These are phyloP conservation scores for Xenopus petersii DNA, from an alignment of 2,797 vertebrate species.

Conservation along the genomic window DNA sequence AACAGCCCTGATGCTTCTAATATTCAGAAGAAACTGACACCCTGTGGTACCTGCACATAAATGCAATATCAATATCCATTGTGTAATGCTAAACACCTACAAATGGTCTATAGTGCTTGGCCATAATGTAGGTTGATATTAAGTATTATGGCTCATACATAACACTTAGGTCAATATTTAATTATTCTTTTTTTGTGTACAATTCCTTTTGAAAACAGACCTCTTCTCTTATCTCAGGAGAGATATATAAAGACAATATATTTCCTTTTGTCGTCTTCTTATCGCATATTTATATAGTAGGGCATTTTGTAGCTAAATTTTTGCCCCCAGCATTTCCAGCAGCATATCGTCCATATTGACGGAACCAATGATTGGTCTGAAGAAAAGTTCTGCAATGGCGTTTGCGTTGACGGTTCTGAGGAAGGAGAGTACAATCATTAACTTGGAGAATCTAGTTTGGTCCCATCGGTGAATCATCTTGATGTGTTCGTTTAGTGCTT, in stretches of 20 bases:
- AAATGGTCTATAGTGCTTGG: too few species aligned
- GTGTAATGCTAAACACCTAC: too few species aligned
- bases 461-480: constrained; percentile 80
- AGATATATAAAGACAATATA: neutral
- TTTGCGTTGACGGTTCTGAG: constrained; percentile 84
- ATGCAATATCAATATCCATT: too few species aligned
- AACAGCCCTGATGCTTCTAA: too few species aligned
- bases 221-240: too few species aligned
- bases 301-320: constrained; percentile 56
- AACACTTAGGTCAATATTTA: too few species aligned
- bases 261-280: neutral
- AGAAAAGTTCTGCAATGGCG: constrained; percentile 88
- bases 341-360: constrained; percentile 96
- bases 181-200: too few species aligned
- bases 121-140: too few species aligned
- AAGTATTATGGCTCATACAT: too few species aligned
- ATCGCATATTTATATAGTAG: neutral
- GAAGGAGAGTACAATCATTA: constrained; percentile 86
- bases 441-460: constrained; percentile 81
- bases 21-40: too few species aligned
- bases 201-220: too few species aligned
- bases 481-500: constrained; percentile 90
- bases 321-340: constrained; percentile 94
- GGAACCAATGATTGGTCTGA: constrained; percentile 87
- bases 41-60: too few species aligned